A percentile compares a stretch with the other conserved stretches of the same genome.
These are phyloP conservation scores for Medauroidea extradentata DNA, from an alignment of 1,140 invertebrate species.

Conservation along the genomic window DNA sequence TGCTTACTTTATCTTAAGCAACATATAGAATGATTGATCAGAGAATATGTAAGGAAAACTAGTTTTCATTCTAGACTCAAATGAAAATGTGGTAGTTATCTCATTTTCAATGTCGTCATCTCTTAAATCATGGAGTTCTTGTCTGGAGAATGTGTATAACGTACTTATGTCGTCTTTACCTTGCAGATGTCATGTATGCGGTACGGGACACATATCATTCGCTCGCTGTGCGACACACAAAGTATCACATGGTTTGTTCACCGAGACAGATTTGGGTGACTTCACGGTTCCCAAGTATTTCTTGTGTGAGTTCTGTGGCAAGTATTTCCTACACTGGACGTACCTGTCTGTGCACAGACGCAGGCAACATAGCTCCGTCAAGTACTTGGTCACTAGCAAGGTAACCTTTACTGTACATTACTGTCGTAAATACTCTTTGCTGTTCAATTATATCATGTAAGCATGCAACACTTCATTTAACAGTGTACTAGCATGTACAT, in stretches of 20 bases:
- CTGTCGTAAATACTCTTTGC: too few species aligned
- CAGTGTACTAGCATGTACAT: too few species aligned
- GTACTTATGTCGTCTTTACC: background rate
- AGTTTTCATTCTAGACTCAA: too few species aligned
- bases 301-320: slow-evolving; percentile 1
- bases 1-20: too few species aligned
- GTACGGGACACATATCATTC: background rate
- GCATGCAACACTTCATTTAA: too few species aligned
- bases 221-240: slow-evolving; percentile 9
- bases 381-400: slow-evolving; percentile 3
- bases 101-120: too few species aligned
- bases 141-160: too few species aligned
- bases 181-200: slow-evolving; percentile 10
- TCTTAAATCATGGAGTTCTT: background rate
- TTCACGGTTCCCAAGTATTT: slow-evolving; percentile 6
- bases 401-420: background rate
- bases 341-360: slow-evolving; percentile 7
- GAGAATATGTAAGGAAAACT: too few species aligned
- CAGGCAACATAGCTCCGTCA: background rate
- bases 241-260: slow-evolving; percentile 2
- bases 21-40: too few species aligned
- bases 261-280: background rate
- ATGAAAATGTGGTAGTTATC: too few species aligned
- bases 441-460: too few species aligned
- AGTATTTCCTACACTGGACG: slow-evolving; percentile 4